Evolutionary conservation across 2,888 invertebrate species (phyloP).

Genomic region (Drosophila dives): DNA sequence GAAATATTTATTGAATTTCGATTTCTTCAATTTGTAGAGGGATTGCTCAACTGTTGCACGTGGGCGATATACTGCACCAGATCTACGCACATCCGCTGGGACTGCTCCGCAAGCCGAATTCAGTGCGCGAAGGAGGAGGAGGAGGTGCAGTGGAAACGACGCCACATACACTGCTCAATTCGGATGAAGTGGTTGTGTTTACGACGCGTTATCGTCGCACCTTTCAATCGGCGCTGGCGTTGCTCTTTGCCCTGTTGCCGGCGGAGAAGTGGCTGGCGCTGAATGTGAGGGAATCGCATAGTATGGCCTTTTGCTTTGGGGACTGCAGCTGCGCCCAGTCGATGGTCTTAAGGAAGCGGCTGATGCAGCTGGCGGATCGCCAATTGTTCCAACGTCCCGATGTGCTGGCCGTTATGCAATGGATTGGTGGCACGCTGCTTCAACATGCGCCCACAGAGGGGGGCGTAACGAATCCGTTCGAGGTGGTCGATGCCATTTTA

Average conservation of each 20-base stretch:
- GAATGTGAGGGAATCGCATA: slow-evolving; percentile 90
- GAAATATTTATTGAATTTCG: not conserved
- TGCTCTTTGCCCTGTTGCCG: slow-evolving; percentile 90
- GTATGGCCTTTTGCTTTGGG: slow-evolving; percentile 93
- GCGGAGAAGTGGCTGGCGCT: slow-evolving; percentile 88
- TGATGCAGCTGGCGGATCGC: slow-evolving; percentile 86
- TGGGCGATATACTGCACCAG: slow-evolving; percentile 89
- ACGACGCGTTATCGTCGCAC: slow-evolving; percentile 95
- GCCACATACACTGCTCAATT: slow-evolving; percentile 83
- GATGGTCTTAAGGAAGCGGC: slow-evolving; percentile 86
- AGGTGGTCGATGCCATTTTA: slow-evolving; percentile 90
- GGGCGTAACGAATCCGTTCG: slow-evolving; percentile 87
- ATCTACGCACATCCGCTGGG: slow-evolving; percentile 86
- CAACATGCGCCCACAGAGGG: slow-evolving; percentile 86
- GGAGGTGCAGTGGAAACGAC: slow-evolving; percentile 70
- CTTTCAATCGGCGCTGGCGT: slow-evolving; percentile 94
- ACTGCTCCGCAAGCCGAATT: slow-evolving; percentile 72
- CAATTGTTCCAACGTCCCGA: slow-evolving; percentile 91
- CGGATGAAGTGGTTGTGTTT: slow-evolving; percentile 89
- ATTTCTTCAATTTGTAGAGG: slow-evolving; percentile 86
- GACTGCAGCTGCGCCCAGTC: slow-evolving; percentile 91
- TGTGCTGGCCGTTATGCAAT: slow-evolving; percentile 88
- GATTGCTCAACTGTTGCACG: slow-evolving; percentile 91
- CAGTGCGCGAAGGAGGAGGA: slow-evolving; percentile 41
- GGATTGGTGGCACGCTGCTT: slow-evolving; percentile 88